Conservation (phyloP, 2,797 vertebrate genomes). For the Neoniphon sammara region DNA sequence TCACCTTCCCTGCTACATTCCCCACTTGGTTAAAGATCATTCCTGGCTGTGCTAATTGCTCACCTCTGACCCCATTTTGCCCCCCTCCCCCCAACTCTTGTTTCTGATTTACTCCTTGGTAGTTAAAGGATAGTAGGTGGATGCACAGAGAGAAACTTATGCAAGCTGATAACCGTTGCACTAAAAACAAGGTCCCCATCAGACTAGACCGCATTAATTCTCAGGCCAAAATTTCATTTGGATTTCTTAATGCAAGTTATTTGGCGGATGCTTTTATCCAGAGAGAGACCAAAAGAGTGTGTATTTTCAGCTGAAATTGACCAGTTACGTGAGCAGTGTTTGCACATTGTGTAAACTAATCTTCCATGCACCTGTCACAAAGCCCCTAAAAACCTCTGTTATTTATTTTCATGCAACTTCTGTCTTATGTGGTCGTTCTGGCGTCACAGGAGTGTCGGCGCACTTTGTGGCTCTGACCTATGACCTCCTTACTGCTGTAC, state of each 20-base stretch:
- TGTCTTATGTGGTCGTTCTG: no score
- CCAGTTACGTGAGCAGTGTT: no score
- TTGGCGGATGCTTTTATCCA: neutral
- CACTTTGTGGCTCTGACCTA: conserved; percentile 16
- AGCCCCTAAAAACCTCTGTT: no score
- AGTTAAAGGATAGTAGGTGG: neutral
- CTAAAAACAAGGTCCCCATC: neutral
- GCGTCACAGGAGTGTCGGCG: neutral
- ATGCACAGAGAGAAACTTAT: neutral
- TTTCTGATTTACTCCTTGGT: neutral
- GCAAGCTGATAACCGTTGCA: neutral
- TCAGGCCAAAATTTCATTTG: neutral
- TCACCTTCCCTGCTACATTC: neutral
- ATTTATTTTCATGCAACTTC: no score
- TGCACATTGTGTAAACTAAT: no score
- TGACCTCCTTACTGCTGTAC: neutral
- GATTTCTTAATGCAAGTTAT: neutral
- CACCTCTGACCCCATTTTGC: neutral
- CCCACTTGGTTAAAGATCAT: neutral
- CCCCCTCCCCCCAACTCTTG: neutral
- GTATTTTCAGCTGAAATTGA: no score
- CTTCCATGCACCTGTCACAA: no score
- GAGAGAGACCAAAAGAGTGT: no score
- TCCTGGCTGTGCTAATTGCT: neutral
- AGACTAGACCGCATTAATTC: neutral